Evolutionary conservation across 2,888 invertebrate species (phyloP).

Genomic region (Microdon myrmicae): DNA sequence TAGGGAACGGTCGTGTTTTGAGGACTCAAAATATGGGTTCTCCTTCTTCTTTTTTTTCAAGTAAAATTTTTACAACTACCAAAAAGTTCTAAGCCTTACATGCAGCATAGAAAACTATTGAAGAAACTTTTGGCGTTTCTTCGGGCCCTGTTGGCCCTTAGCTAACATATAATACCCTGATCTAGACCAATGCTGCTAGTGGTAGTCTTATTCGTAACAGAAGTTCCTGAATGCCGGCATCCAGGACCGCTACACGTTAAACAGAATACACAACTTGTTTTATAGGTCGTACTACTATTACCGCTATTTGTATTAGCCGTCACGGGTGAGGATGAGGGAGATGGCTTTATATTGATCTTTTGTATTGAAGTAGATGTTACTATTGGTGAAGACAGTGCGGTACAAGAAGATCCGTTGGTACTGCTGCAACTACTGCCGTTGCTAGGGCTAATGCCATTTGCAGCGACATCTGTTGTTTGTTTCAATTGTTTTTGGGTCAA

Average conservation of each 20-base stretch:
- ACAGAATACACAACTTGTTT: conserved; percentile 57
- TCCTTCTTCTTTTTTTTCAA: too few species aligned
- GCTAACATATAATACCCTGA: conserved; percentile 68
- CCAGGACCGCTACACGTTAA: conserved; percentile 56
- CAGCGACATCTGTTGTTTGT: conserved; percentile 47
- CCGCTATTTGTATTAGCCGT: too few species aligned
- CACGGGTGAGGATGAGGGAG: conserved; percentile 26
- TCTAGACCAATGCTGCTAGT: conserved; percentile 65
- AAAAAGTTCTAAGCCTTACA: too few species aligned
- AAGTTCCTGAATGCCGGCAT: conserved; percentile 57
- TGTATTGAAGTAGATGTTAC: conserved; percentile 33
- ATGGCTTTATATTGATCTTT: conserved; percentile 28
- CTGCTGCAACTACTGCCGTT: conserved; percentile 20
- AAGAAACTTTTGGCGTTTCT: conserved; percentile 67
- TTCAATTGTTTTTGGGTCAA: conserved; percentile 25
- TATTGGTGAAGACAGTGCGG: conserved; percentile 18
- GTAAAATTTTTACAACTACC: too few species aligned
- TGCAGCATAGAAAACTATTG: conserved; percentile 65
- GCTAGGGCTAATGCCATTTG: conserved; percentile 34
- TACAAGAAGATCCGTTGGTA: conserved; percentile 26
- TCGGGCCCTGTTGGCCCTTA: conserved; percentile 65
- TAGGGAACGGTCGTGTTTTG: too few species aligned
- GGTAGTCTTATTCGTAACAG: conserved; percentile 60
- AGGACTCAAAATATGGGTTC: too few species aligned
- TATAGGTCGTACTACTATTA: conserved; percentile 44